A percentile compares a stretch with the other conserved stretches of the same genome.
Evolutionary conservation across 2,113 vertebrate genomes (phyloP).

Genomic region (Terrapene triunguis): DNA sequence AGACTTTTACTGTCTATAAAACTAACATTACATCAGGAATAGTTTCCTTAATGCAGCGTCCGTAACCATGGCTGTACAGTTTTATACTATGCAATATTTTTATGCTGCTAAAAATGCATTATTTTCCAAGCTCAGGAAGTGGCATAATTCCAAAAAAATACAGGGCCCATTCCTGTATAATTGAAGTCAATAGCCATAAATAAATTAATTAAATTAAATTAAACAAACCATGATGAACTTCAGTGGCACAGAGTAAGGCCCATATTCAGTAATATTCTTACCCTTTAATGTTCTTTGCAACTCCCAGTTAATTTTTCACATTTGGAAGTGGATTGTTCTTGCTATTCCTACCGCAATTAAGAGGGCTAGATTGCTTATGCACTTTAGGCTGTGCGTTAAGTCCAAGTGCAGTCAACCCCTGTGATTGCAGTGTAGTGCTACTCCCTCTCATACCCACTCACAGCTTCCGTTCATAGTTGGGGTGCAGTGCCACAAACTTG

Average conservation of each 20-base stretch:
- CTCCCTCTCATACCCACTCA: not conserved
- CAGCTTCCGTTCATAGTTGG: not conserved
- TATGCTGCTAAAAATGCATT: not conserved
- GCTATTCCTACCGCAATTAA: not conserved
- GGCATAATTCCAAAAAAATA: not conserved
- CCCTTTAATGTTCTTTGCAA: not conserved
- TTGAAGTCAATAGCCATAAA: rapidly evolving
- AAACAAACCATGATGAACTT: not conserved
- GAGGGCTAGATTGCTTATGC: not conserved
- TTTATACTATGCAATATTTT: not conserved
- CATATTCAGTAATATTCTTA: not conserved
- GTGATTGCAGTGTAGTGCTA: not conserved
- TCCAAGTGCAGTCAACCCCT: not conserved
- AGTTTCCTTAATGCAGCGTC: not conserved
- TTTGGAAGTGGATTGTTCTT: not conserved
- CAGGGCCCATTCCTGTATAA: rapidly evolving
- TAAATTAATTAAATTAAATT: not conserved
- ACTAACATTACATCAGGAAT: not conserved
- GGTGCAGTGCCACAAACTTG: rapidly evolving
- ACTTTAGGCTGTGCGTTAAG: not conserved
- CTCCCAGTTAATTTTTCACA: not conserved
- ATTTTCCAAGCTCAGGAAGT: not conserved
- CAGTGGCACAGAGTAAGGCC: not conserved
- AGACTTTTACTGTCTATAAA: not conserved
- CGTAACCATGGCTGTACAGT: not conserved